Evolutionary conservation across 2,888 invertebrate genomes (phyloP).

Genomic region (Rhimphoctona megacephalus): DNA sequence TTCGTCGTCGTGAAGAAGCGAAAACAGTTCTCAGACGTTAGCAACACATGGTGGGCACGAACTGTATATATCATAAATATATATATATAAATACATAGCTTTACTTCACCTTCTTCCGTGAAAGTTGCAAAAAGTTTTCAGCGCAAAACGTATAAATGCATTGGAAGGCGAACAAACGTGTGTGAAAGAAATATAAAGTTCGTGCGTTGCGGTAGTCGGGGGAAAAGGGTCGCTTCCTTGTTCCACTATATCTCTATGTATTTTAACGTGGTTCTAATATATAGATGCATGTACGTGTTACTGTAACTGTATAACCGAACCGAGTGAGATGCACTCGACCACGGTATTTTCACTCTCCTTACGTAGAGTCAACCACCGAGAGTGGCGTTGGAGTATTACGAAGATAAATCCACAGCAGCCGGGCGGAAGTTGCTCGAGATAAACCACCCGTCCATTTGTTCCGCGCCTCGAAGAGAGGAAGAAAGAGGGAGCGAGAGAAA

Average conservation of each 20-base stretch:
- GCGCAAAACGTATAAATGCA: conserved; percentile 71
- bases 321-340: conserved; percentile 54
- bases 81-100: conserved; percentile 6
- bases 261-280: conserved; percentile 30
- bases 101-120: conserved; percentile 52
- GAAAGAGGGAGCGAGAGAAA: neutral
- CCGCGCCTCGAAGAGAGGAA: conserved; percentile 32
- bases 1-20: conserved; percentile 29
- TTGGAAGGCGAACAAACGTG: conserved; percentile 50
- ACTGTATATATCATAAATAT: conserved; percentile 8
- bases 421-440: conserved; percentile 62
- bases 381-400: conserved; percentile 66
- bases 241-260: conserved; percentile 19
- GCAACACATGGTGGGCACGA: conserved; percentile 10
- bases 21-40: conserved; percentile 47
- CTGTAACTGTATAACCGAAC: neutral
- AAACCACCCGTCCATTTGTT: conserved; percentile 69
- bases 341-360: conserved; percentile 61
- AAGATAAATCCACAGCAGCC: conserved; percentile 65
- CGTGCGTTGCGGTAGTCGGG: conserved; percentile 30
- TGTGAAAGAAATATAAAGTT: conserved; percentile 70
- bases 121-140: conserved; percentile 57
- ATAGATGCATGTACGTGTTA: conserved; percentile 18
- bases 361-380: conserved; percentile 50
- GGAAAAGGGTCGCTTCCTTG: neutral